Evolutionary conservation across 2,797 vertebrate species (phyloP).

Genomic region (Nasua narica): DNA sequence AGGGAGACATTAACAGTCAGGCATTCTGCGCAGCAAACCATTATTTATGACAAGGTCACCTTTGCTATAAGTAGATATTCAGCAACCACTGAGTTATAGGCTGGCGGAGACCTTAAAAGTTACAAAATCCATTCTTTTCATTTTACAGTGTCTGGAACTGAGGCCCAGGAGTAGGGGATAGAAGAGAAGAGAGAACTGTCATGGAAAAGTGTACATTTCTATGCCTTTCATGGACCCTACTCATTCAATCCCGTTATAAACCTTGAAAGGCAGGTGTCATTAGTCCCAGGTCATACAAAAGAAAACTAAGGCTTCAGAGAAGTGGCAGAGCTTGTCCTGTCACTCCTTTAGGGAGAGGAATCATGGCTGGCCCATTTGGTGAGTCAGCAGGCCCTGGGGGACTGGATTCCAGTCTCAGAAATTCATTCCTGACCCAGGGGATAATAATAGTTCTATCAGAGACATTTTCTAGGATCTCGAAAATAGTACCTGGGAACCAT

Average conservation of each 20-base stretch:
- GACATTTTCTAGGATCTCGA: not conserved
- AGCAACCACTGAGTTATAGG: not conserved
- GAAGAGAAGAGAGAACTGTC: not conserved
- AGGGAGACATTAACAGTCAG: constrained; percentile 19
- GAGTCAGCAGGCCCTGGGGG: not conserved
- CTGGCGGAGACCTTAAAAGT: not conserved
- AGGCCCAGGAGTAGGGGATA: not conserved
- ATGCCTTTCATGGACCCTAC: not conserved
- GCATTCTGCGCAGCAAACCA: not conserved
- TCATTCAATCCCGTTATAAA: not conserved
- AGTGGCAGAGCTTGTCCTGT: not conserved
- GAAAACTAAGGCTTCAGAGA: not conserved
- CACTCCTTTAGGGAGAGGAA: not conserved
- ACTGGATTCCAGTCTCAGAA: not conserved
- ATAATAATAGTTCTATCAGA: not conserved
- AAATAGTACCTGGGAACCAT: not conserved
- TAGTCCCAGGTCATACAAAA: not conserved
- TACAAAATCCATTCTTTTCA: constrained; percentile 7
- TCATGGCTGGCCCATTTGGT: not conserved
- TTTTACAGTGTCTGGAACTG: not conserved
- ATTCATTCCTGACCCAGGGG: not conserved
- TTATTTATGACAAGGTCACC: constrained; percentile 66
- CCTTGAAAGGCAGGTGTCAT: not conserved
- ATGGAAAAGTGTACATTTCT: not conserved
- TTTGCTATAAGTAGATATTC: constrained; percentile 35